Base-by-base conservation (phyloP, 2,797 vertebrate genomes). In the Gymnopithys bicolor region DNA sequence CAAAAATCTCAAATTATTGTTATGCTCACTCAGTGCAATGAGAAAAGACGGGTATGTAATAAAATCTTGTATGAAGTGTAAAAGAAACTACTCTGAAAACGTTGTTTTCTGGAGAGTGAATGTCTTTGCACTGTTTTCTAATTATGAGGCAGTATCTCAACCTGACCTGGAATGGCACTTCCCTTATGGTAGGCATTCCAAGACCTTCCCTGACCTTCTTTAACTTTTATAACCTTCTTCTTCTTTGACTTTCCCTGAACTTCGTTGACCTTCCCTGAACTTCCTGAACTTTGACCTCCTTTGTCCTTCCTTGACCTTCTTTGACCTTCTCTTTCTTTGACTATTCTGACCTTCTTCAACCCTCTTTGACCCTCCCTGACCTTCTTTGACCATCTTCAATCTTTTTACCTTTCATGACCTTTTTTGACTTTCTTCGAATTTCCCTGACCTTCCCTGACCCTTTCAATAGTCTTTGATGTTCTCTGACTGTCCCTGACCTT, bases 21-120 rank as follows among this genome's bases (percentile, higher is more conserved):
- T 60, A 99, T 99, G 99, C 98, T 99, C 21, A 99, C 99, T 2
- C 99, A 99, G 70, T 99, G 99, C 84, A 99, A 98, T 24, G 99
- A 99, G 95, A 98, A 99, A 13, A 98, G 99, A 35, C 97, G 99
- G 98, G 99, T 99, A 94, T 55, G 99, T 97, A 67, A 33, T 46
- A 41, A 35, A 25, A 14, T 30, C 22, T 25, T 33, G 14, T 11
- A 7, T 2, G 1, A 4, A 35, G 23, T 22, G 24, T 32, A 3
- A 25, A 76, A 32, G 25, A 35, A 83, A 32, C 11, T 46, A 2
- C 15, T n/a, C 33, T 80, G 69, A 17, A 35, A 76, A 32, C 1
- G 4, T 27, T 9, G 6, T 27, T 67, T 66, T 12, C 6, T 71
- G 27, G n/a, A 48, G 30, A 22, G 19, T 46, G 19, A 25, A 28